phyloP scores from a whole-genome alignment of 2,113 vertebrate genomes.

The Oenanthe oenanthe region DNA sequence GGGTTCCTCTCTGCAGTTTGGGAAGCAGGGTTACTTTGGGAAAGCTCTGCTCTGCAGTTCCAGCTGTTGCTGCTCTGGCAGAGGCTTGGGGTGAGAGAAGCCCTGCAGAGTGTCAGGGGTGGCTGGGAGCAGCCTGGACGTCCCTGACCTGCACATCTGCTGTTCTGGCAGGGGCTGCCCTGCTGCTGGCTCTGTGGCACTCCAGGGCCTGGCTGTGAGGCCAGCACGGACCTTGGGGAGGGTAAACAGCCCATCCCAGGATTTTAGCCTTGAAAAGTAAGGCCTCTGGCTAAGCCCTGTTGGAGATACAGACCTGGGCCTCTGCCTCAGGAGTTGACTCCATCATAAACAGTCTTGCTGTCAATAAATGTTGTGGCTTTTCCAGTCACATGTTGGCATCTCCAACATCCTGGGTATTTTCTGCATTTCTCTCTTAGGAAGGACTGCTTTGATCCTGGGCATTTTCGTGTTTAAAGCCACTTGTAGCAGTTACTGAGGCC shows the following conservation, averaged over 20 bases:
- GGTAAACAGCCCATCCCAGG: not conserved
- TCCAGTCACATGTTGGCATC: not conserved
- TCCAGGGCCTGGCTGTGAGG: not conserved
- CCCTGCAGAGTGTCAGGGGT: not conserved
- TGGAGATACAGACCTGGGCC: not conserved
- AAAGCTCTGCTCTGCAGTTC: not conserved
- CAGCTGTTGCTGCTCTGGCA: not conserved
- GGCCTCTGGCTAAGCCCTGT: not conserved
- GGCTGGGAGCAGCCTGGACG: not conserved
- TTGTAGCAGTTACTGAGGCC: not conserved
- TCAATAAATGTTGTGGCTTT: not conserved
- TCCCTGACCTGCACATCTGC: rapidly evolving
- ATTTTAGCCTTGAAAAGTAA: not conserved
- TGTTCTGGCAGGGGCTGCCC: not conserved
- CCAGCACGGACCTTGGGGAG: not conserved
- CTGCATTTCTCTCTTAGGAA: not conserved
- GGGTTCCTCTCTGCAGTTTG: not conserved
- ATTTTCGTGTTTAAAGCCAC: not conserved
- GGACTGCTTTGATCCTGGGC: not conserved
- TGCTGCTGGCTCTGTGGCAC: rapidly evolving
- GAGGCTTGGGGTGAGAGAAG: not conserved
- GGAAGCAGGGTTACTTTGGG: not conserved
- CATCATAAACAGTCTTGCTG: not conserved
- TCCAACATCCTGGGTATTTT: not conserved
- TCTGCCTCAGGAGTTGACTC: not conserved